Evolutionary conservation across 2,113 vertebrate genomes (phyloP).

Genomic region (Collichthys lucidus): DNA sequence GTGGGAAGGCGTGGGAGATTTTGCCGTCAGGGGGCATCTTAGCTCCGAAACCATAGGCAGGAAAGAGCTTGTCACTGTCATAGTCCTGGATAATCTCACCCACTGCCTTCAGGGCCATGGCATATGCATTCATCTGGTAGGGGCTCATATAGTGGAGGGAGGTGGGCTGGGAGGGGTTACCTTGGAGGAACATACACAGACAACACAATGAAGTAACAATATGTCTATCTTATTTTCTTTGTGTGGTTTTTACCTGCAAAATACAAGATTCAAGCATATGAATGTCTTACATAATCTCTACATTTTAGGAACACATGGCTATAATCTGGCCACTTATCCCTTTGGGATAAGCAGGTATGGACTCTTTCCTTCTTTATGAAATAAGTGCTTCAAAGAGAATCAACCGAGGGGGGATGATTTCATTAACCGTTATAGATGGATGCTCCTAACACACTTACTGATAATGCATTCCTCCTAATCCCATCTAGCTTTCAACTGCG

Average conservation of each 20-base stretch:
- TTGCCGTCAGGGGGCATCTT: constrained; percentile 97
- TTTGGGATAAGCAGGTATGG: constrained; percentile 1
- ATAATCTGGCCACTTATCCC: background rate
- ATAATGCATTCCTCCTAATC: constrained; percentile 59
- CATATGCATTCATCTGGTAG: constrained; percentile 98
- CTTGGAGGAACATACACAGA: constrained; percentile 75
- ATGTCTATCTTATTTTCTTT: background rate
- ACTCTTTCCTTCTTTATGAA: constrained; percentile 39
- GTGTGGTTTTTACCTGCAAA: constrained; percentile 7
- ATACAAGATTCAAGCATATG: constrained; percentile 20
- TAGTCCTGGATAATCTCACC: constrained; percentile 99
- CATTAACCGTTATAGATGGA: constrained; percentile 43
- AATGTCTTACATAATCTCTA: background rate
- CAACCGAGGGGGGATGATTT: constrained; percentile 51
- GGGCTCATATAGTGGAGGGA: constrained; percentile 98
- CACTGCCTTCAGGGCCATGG: constrained; percentile 97
- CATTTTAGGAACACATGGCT: background rate
- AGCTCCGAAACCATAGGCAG: constrained; percentile 97
- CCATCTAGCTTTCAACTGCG: constrained; percentile 37
- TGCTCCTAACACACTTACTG: constrained; percentile 41
- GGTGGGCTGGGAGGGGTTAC: constrained; percentile 95
- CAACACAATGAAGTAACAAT: constrained; percentile 6
- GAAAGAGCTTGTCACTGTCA: constrained; percentile 98
- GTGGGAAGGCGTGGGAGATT: constrained; percentile 96
- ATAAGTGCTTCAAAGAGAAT: constrained; percentile 42